Percentiles rank a stretch among this genome's conserved stretches.
Evolutionary conservation across 1,140 invertebrate genomes (phyloP).

Genomic region (Nasonia longicornis): DNA sequence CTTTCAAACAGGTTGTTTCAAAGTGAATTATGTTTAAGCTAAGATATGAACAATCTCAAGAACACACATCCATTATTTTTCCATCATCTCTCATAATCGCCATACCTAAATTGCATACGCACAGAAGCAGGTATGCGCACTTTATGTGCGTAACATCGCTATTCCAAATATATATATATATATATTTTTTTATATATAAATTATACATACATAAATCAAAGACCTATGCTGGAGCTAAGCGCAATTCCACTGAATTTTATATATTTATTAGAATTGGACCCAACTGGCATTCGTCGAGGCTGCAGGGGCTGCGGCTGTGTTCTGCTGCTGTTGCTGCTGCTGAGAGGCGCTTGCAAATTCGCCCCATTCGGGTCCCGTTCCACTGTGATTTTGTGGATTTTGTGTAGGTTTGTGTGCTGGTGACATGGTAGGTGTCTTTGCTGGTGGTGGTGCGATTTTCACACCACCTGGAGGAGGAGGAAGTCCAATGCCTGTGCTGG

Average conservation of each 20-base stretch:
- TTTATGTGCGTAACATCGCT: conserved; percentile 43
- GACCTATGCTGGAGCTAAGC: conserved; percentile 54
- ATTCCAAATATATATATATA: conserved; percentile 42
- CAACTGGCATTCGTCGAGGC: conserved; percentile 73
- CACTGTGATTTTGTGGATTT: conserved; percentile 68
- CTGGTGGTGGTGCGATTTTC: conserved; percentile 76
- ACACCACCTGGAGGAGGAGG: conserved; percentile 87
- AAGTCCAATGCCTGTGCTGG: conserved; percentile 74
- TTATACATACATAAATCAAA: conserved; percentile 56
- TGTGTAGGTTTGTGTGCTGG: conserved; percentile 76
- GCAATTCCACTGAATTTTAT: conserved; percentile 47
- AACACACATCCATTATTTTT: conserved; percentile 36
- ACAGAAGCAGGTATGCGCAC: conserved; percentile 39
- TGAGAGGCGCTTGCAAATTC: conserved; percentile 77
- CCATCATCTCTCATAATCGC: conserved; percentile 16
- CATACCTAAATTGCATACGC: conserved; percentile 22
- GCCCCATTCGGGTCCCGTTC: conserved; percentile 77
- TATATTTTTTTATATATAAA: conserved; percentile 45
- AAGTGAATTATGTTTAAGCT: conserved; percentile 34
- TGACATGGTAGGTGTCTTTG: conserved; percentile 76
- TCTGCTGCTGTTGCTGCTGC: conserved; percentile 57
- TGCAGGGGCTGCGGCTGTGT: conserved; percentile 53
- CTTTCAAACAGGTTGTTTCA: conserved; percentile 21
- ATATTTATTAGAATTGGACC: conserved; percentile 77
- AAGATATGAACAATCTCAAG: conserved; percentile 39